Evolutionary conservation across 2,888 invertebrate genomes (phyloP), one percentile per base, ranked within the genome.

Genomic region (Sabatieria punctata): DNA sequence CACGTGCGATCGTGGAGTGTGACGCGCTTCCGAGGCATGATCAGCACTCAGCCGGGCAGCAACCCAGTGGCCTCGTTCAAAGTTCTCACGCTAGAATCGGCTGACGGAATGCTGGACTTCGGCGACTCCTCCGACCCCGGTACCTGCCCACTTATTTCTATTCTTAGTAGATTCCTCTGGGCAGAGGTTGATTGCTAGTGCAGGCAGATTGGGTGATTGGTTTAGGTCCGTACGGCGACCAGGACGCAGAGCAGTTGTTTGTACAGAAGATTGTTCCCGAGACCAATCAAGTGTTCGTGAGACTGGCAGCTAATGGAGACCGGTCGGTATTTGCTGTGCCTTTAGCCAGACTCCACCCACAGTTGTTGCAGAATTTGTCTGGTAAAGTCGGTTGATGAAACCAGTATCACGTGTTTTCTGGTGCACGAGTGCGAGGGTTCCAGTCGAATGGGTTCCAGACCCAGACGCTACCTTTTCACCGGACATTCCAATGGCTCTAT

Each of bases 391-490:
- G 88, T 93, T 19, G 95, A 95, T 72, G 80, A 81, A 1, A 84
- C 85, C 13, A 80, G 82, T 15, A 85, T 97, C 47, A 88, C 85
- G 45, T 85, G 89, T 18, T 95, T 93, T 71, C 85, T 84, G 66
- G 88, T 93, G 13, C 91, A 91, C 61, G 93, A 95, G 68, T 93
- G 93, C 67, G 95, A 95, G 67, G 91, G 91, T 1, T 86, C 89
- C 1, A 81, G 85, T 60, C 75, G 93, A 18, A 83, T 85, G 81
- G 85, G 85, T 1, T 83, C 84, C 11, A 70, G 82, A 45, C 88
- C 88, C 6, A 73, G 88, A 3, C 71, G 93, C 38, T 80, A 86
- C 62, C 78, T 91, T 60, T 79, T 91, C 54, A 88, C 88, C 24
- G 91, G 89, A 0, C 89, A 89, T 65, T 78, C 82, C 35, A 86